A percentile compares a stretch with the other conserved stretches of the same genome.
phyloP scores from a whole-genome alignment of 1,140 invertebrate genomes.

The Aleiodes sp. region DNA sequence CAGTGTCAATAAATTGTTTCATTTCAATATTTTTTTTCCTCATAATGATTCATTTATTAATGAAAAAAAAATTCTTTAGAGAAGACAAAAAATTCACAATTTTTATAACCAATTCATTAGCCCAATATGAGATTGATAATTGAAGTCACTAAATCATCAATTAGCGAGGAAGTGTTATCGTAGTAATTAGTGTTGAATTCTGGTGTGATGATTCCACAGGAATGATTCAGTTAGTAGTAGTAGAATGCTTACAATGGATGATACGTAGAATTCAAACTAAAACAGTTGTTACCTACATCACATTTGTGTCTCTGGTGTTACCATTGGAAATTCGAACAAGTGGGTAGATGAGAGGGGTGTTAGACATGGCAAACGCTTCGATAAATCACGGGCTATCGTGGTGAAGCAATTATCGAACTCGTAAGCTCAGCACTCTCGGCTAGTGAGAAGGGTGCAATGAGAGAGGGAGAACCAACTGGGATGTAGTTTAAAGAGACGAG shows the following conservation, averaged over 20 bases:
- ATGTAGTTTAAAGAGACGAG: background rate
- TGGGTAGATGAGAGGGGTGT: slow-evolving; percentile 1
- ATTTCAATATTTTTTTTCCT: too few species aligned
- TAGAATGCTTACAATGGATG: background rate
- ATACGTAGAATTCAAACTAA: background rate
- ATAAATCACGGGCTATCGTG: slow-evolving; percentile 27
- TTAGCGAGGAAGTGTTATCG: too few species aligned
- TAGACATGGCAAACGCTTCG: slow-evolving; percentile 17
- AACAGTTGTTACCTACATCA: slow-evolving; percentile 9
- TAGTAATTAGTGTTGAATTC: too few species aligned
- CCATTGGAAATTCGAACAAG: slow-evolving; percentile 23
- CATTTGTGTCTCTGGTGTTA: slow-evolving; percentile 15
- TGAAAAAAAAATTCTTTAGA: too few species aligned
- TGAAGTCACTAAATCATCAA: too few species aligned
- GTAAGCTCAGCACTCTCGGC: slow-evolving; percentile 29
- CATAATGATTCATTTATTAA: too few species aligned
- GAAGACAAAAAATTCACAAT: too few species aligned
- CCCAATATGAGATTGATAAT: too few species aligned
- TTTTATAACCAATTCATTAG: too few species aligned
- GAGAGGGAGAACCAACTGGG: slow-evolving; percentile 5
- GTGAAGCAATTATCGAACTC: slow-evolving; percentile 37
- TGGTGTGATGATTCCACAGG: background rate
- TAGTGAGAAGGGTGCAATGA: slow-evolving; percentile 14
- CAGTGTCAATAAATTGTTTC: too few species aligned
- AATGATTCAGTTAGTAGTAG: background rate